Evolutionary conservation across 2,113 vertebrate species (phyloP), one percentile per base, ranked within the genome.

Genomic region (Danionella cerebrum): DNA sequence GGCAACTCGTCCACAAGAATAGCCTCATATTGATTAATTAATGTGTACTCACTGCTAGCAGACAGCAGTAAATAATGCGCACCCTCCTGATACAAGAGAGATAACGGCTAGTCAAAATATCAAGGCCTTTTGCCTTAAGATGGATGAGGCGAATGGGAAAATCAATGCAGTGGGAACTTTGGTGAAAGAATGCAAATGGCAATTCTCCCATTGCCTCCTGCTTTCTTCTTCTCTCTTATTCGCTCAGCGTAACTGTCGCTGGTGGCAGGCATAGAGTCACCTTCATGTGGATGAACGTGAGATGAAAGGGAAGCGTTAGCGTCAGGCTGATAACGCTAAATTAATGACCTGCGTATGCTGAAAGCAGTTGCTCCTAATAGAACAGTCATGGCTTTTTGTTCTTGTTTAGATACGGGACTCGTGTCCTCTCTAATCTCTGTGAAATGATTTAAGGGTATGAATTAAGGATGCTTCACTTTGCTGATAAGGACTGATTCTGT

Each of bases 21-120:
- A 60, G 72, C 76, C 54, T 74, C 72, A 60, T 66, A 78, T 75
- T 79, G 80, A 83, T 85, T 78, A 76, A 84, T 87, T 83, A 84
- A 86, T 83, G 85, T 74, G 69, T 72, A 64, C 51, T 22, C 81
- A 75, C 60, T 70, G 67, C 11, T 77, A 76, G 76, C 76, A 48
- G 21, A 80, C 82, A 80, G 73, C 71, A 70, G 79, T 87, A 87
- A 84, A 87, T 86, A 84, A 86, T 69, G 77, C 70, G 29, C 12
- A 53, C 57, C 82, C 67, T 81, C 14, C 64, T 33, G 72, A 82
- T 82, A 78, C 60, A 66, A 54, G 77, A 65, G 62, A 82, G 85
- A 84, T 82, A 78, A 71, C 69, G 69, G 79, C 67, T 63, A 81
- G 84, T 83, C 80, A 83, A 81, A 83, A 73, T 79, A 81, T 77